Evolutionary conservation across 2,113 vertebrate genomes (phyloP).

Genomic region (Perca fluviatilis): DNA sequence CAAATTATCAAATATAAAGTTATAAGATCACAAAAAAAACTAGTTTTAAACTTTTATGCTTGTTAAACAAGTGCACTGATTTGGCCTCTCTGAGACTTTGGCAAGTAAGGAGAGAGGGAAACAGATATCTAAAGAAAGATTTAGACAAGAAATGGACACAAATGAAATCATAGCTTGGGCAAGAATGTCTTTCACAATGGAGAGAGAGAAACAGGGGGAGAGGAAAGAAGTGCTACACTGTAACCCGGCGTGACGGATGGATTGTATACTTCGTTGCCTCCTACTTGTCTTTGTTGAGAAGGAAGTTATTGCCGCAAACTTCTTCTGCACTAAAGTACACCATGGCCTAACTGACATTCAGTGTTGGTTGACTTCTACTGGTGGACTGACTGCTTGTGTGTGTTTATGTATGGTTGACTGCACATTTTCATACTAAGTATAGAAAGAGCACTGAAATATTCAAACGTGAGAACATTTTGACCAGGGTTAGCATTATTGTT

Average conservation of each 20-base stretch:
- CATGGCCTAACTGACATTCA: neutral
- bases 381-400: neutral
- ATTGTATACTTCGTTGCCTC: constrained; percentile 21
- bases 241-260: constrained; percentile 4
- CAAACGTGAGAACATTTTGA: neutral
- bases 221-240: neutral
- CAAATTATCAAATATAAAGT: neutral
- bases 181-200: neutral
- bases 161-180: neutral
- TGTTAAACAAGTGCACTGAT: neutral
- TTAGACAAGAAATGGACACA: neutral
- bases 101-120: neutral
- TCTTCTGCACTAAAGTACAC: constrained; percentile 19
- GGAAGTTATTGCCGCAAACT: constrained; percentile 29
- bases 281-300: constrained; percentile 40
- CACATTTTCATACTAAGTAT: no score
- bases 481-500: neutral
- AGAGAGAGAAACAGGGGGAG: neutral
- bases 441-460: neutral
- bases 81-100: neutral
- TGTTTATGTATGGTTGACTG: neutral
- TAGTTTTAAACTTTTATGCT: neutral
- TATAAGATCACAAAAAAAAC: no score
- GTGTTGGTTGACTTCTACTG: no score
- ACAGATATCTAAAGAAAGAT: neutral